Percentiles rank a stretch among this genome's conserved stretches.
Conservation (phyloP, 2,113 vertebrate genomes). For the Otis tarda region DNA sequence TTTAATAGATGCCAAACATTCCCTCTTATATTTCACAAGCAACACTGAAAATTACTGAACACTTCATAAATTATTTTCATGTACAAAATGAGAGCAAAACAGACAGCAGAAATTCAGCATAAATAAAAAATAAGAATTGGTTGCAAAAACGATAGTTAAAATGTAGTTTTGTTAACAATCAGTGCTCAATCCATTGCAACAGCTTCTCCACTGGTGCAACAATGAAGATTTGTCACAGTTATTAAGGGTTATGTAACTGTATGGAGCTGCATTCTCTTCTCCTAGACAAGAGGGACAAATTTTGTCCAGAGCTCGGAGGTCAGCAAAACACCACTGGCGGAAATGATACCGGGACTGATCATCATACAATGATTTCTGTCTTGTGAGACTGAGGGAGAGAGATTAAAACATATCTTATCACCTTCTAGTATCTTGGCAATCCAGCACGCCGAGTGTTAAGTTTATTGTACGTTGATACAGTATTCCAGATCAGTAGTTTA, state of each 20-base stretch:
- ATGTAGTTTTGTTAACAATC: neutral
- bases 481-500: neutral
- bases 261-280: neutral
- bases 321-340: neutral
- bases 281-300: neutral
- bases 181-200: neutral
- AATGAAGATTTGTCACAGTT: neutral
- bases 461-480: neutral
- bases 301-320: neutral
- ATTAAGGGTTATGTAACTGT: constrained; percentile 9
- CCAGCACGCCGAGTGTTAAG: neutral
- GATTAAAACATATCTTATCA: neutral
- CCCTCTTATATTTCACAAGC: neutral
- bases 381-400: neutral
- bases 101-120: neutral
- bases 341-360: neutral
- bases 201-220: neutral
- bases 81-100: neutral
- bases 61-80: neutral
- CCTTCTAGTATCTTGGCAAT: neutral
- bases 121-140: neutral
- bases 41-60: neutral
- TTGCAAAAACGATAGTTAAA: neutral
- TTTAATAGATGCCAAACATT: constrained; percentile 9
- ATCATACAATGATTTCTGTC: neutral